phyloP scores from a whole-genome alignment of 2,888 invertebrate genomes.

The Ernsta delagoae region DNA sequence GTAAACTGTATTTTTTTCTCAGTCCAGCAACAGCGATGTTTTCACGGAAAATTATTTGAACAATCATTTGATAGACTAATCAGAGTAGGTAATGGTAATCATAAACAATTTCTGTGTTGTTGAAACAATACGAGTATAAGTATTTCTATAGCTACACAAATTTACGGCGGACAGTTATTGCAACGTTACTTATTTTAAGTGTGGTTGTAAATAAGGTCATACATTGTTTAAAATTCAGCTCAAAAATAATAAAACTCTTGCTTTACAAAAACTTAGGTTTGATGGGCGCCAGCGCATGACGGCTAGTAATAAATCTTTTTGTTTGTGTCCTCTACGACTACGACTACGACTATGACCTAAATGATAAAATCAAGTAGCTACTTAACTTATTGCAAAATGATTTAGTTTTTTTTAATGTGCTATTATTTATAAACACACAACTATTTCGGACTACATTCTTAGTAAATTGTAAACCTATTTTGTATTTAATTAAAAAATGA shows the following conservation, averaged over 20 bases:
- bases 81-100: not conserved
- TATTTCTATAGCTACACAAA: not conserved
- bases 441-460: not conserved
- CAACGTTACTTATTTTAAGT: conserved; percentile 19
- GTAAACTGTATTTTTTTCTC: not conserved
- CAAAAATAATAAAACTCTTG: conserved; percentile 12
- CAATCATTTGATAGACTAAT: conserved; percentile 17
- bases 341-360: conserved; percentile 16
- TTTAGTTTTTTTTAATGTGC: not conserved
- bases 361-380: conserved; percentile 28
- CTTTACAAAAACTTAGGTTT: conserved; percentile 23
- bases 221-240: conserved; percentile 14
- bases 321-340: conserved; percentile 26
- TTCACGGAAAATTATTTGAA: conserved; percentile 11
- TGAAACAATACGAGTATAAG: conserved; percentile 15
- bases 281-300: conserved; percentile 28
- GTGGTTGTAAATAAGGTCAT: conserved; percentile 14
- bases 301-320: conserved; percentile 22
- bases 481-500: too few relatives aligned
- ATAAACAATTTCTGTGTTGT: conserved; percentile 14
- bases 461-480: too few relatives aligned
- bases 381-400: conserved; percentile 14
- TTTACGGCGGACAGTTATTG: conserved; percentile 1
- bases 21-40: not conserved
- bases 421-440: not conserved